These are phyloP conservation scores for Mesoclemmys tuberculata DNA, from an alignment of 2,113 vertebrate species.

Conservation along the genomic window DNA sequence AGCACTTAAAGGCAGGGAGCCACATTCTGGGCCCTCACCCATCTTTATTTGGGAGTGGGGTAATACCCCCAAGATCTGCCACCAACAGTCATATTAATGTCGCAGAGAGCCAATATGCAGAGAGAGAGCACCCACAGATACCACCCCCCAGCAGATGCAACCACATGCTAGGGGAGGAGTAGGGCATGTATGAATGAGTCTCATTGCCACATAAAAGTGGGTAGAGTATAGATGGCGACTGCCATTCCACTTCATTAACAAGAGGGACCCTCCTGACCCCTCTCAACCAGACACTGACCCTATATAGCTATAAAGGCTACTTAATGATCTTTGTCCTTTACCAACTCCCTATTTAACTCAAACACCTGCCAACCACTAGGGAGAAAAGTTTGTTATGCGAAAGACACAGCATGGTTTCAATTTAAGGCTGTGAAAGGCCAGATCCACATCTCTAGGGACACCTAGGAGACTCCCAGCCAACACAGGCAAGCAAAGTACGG, in stretches of 20 bases:
- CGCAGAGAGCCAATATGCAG: not conserved
- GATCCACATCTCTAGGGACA: not conserved
- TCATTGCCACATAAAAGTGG: not conserved
- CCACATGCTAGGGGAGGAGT: not conserved
- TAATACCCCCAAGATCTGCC: not conserved
- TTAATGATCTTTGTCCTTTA: not conserved
- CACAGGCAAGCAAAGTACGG: not conserved
- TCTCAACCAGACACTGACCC: not conserved
- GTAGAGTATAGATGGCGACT: not conserved
- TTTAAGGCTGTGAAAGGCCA: not conserved
- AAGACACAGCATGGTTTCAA: not conserved
- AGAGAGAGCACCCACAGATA: not conserved
- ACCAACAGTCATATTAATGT: not conserved
- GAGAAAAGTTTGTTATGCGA: not conserved
- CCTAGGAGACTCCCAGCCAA: not conserved
- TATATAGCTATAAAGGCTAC: not conserved
- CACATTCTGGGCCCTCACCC: not conserved
- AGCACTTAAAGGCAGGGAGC: not conserved
- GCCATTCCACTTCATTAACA: not conserved
- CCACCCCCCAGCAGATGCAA: not conserved
- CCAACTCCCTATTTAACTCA: not conserved
- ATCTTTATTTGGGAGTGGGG: not conserved
- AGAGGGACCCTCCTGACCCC: not conserved
- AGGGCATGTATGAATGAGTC: not conserved
- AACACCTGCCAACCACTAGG: not conserved